A percentile compares a stretch with the other conserved stretches of the same genome.
These are phyloP conservation scores for Amphiprion clarkii DNA, from an alignment of 2,797 vertebrate species.

Conservation along the genomic window DNA sequence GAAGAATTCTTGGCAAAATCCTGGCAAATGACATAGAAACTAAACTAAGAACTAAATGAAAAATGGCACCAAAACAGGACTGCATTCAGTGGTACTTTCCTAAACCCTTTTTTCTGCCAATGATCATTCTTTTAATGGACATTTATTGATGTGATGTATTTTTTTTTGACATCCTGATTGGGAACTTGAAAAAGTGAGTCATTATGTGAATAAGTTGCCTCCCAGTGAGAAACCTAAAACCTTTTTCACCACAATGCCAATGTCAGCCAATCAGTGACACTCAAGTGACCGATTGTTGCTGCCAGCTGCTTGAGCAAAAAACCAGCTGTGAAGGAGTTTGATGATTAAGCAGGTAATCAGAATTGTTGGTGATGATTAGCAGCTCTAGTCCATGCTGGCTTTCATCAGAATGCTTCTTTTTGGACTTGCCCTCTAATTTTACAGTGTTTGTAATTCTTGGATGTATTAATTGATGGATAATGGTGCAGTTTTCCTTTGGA, in stretches of 20 bases:
- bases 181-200: conserved; percentile 47
- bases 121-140: background rate
- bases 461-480: conserved; percentile 9
- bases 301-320: conserved; percentile 23
- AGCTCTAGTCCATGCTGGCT: conserved; percentile 25
- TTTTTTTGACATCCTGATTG: conserved; percentile 8
- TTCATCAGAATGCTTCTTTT: conserved; percentile 51
- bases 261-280: conserved; percentile 50
- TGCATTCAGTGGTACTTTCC: background rate
- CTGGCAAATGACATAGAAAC: background rate
- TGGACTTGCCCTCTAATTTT: conserved; percentile 20
- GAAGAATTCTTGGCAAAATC: background rate
- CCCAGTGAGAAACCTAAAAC: conserved; percentile 58
- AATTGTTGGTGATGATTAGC: background rate
- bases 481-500: conserved; percentile 4
- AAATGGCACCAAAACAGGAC: background rate
- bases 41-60: background rate
- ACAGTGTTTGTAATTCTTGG: conserved; percentile 10
- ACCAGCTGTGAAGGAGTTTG: conserved; percentile 20
- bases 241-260: conserved; percentile 12
- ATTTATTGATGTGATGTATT: background rate
- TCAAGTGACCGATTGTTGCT: conserved; percentile 35
- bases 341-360: conserved; percentile 54
- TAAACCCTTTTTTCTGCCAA: no score
- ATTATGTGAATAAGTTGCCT: conserved; percentile 34